Conservation (phyloP, 2,888 invertebrate genomes). For the Ormyrus pomaceus region DNA sequence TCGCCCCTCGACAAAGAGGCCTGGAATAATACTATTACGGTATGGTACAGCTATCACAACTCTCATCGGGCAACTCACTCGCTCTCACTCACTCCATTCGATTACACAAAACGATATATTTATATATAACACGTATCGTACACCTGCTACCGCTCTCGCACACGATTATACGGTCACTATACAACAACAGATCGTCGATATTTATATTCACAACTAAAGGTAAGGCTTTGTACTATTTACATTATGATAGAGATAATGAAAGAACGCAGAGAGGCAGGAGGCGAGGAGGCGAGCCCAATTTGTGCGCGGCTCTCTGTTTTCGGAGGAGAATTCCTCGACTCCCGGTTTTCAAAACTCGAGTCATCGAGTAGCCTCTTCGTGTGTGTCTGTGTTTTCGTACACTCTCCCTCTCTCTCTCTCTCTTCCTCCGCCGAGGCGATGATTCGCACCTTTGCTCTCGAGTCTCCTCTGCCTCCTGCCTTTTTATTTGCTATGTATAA, state of each 20-base stretch:
- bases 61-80: conserved; percentile 38
- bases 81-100: neutral
- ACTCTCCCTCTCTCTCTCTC: conserved; percentile 6
- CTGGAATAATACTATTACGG: conserved; percentile 73
- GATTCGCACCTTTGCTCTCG: conserved; percentile 41
- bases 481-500: conserved; percentile 29
- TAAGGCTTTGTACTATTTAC: conserved; percentile 49
- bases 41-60: conserved; percentile 69
- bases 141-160: neutral
- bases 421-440: neutral
- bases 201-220: conserved; percentile 38
- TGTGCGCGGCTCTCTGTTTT: too few relatives aligned
- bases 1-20: conserved; percentile 42
- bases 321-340: too few relatives aligned
- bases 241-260: conserved; percentile 9
- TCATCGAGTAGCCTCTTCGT: too few relatives aligned
- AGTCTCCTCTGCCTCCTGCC: neutral
- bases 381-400: neutral
- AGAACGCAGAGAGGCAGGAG: neutral
- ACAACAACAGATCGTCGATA: conserved; percentile 41
- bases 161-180: conserved; percentile 5
- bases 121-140: conserved; percentile 32
- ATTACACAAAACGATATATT: conserved; percentile 37
- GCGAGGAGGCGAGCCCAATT: too few relatives aligned
- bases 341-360: too few relatives aligned